A percentile compares a stretch with the other conserved stretches of the same genome.
Conservation (phyloP, 2,888 invertebrate genomes). For the Agriopis marginaria region DNA sequence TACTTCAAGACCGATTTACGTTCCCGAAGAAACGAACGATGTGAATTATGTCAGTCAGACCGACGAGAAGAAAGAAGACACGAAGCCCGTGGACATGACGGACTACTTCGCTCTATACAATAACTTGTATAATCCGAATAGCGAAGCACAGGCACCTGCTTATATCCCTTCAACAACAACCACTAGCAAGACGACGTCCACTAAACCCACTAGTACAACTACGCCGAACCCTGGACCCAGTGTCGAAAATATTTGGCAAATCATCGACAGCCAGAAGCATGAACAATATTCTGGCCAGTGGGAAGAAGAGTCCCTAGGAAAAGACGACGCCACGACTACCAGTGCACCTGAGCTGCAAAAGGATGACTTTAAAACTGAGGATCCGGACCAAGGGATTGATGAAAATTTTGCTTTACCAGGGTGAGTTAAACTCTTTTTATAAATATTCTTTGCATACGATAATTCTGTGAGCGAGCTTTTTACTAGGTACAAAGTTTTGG, state of each 20-base stretch:
- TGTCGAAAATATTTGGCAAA: slow-evolving; percentile 80
- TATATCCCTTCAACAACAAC: slow-evolving; percentile 57
- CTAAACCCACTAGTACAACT: slow-evolving; percentile 53
- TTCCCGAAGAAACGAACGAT: slow-evolving; percentile 64
- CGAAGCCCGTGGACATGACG: slow-evolving; percentile 57
- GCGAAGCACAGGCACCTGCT: slow-evolving; percentile 54
- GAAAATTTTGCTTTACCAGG: slow-evolving; percentile 78
- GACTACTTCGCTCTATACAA: slow-evolving; percentile 71
- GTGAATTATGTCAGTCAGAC: slow-evolving; percentile 54
- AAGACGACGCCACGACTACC: slow-evolving; percentile 44
- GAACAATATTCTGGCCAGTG: slow-evolving; percentile 67
- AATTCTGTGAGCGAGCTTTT: neutral
- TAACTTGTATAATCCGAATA: slow-evolving; percentile 61
- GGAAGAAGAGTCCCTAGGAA: slow-evolving; percentile 66
- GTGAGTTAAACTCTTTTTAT: slow-evolving; percentile 54
- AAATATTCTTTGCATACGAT: neutral
- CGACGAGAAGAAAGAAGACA: slow-evolving; percentile 44
- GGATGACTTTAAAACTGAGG: slow-evolving; percentile 38
- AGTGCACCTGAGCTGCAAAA: slow-evolving; percentile 31
- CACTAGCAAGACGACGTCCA: slow-evolving; percentile 43
- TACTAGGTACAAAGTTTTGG: neutral
- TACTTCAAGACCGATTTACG: slow-evolving; percentile 68
- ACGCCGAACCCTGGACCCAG: slow-evolving; percentile 59
- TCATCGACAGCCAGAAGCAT: slow-evolving; percentile 76
- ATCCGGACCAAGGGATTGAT: slow-evolving; percentile 51